Base-by-base conservation (phyloP, 2,888 invertebrate species). In the Suillia variegata region DNA sequence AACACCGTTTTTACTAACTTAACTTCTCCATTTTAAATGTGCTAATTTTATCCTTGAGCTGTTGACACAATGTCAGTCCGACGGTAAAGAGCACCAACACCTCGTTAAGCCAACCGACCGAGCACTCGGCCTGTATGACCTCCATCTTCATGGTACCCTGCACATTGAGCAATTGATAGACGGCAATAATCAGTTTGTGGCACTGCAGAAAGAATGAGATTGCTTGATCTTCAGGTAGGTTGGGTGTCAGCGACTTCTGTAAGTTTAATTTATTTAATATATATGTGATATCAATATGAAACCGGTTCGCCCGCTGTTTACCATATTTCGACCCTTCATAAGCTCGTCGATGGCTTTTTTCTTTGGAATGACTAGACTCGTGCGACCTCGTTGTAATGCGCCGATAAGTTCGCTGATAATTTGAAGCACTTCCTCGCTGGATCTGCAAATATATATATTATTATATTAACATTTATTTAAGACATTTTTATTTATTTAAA, bases 201-300 rank as follows among this genome's bases (percentile, higher is more conserved):
- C 94, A 94, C 82, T 96, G 96, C 68, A 97, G 90, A 84, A 98
- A 98, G 84, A 97, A 97, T 71, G 96, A 96, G 80, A 97, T 91
- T 51, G 95, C 94, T 78, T 96, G 84, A 84, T 97, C 97, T 81
- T 93, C 93, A 5, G 96, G 94, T 65, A 98, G 85, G 78, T 93
- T 92, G 26, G 98, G 98, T 66, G 90, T 87, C 61, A 98, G 85
- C 18, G 93, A 91, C 87, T 94, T 94, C 95, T 95, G 85, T 68
- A 72, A 70, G 67, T 62, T 64, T 63, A 31, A 62, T 50, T 5
- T 24, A 18, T 48, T 21, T 50, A 21, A 22, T n/a, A 48, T 12
- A 31, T 71, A 73, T 68, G 67, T 63, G 66, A 66, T 31, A 15
- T n/a, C 38, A 17, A 58, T 24, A 56, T 62, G 64, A 65, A 67